phyloP scores from a whole-genome alignment of 1,140 invertebrate species.

The Listronotus oregonensis region DNA sequence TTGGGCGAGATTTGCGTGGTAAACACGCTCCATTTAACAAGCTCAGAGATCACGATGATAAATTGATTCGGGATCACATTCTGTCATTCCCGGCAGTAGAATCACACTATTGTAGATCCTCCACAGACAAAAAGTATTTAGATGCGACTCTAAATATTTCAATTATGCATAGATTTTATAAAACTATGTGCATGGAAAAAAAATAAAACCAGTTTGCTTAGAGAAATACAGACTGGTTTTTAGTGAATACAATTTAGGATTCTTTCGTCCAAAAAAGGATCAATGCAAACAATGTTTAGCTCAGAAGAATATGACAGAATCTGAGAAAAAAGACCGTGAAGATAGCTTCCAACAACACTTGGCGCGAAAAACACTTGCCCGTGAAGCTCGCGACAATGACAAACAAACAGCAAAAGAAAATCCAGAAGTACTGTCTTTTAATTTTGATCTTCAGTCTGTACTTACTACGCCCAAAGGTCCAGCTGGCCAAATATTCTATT shows the following conservation, averaged over 20 bases:
- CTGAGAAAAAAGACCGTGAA: slow-evolving; percentile 28
- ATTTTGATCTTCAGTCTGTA: slow-evolving; percentile 54
- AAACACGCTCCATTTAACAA: too few species aligned
- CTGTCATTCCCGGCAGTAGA: too few species aligned
- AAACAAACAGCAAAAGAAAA: slow-evolving; percentile 41
- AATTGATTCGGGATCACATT: slow-evolving; percentile 37
- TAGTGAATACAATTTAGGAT: slow-evolving; percentile 40
- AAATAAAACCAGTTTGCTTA: slow-evolving; percentile 26
- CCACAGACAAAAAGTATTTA: too few species aligned
- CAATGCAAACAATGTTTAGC: slow-evolving; percentile 41
- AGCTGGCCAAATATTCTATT: slow-evolving; percentile 54
- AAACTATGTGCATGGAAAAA: too few species aligned
- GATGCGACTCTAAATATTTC: too few species aligned
- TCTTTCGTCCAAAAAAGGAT: slow-evolving; percentile 43
- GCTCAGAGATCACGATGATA: too few species aligned
- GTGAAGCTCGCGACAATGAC: slow-evolving; percentile 41
- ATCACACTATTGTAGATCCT: too few species aligned
- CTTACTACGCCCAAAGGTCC: slow-evolving; percentile 47
- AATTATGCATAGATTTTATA: too few species aligned
- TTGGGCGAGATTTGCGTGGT: too few species aligned
- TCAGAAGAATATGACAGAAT: slow-evolving; percentile 19
- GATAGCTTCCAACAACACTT: slow-evolving; percentile 36
- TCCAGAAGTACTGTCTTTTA: slow-evolving; percentile 18
- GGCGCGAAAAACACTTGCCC: slow-evolving; percentile 32
- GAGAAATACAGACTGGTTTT: slow-evolving; percentile 39